phyloP scores from a whole-genome alignment of 2,797 vertebrate genomes.

The Bradypus variegatus region DNA sequence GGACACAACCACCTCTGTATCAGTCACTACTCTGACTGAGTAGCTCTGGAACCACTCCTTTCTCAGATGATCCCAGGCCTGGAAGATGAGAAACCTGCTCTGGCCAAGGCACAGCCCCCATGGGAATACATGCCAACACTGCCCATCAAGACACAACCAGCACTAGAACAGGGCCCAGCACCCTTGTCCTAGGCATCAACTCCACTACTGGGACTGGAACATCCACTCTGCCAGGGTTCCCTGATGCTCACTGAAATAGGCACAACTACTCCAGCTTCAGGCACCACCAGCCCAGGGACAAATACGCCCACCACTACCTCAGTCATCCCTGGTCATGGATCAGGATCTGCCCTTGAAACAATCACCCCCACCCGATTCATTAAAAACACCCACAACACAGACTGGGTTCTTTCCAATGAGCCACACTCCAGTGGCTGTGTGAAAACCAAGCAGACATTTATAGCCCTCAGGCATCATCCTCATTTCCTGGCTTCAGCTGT shows the following conservation, averaged over 20 bases:
- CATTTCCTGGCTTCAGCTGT: neutral
- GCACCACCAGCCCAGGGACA: neutral
- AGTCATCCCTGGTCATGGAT: neutral
- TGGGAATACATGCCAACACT: neutral
- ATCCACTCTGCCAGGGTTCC: neutral
- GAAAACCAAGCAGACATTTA: neutral
- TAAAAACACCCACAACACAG: neutral
- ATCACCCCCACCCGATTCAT: neutral
- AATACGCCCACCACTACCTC: neutral
- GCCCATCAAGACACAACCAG: neutral
- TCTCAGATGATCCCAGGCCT: neutral
- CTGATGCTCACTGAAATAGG: neutral
- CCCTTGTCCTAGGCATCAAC: neutral
- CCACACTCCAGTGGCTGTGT: neutral
- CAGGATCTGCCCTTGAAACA: no score
- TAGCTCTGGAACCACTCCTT: neutral
- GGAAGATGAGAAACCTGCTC: neutral
- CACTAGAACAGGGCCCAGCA: neutral
- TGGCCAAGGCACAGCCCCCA: neutral
- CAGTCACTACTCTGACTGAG: neutral
- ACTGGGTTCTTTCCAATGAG: neutral
- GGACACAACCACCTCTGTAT: neutral
- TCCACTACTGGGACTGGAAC: neutral
- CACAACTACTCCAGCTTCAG: neutral
- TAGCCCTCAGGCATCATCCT: neutral